phyloP scores from a whole-genome alignment of 2,888 invertebrate genomes.

The Cheilosia grossa region DNA sequence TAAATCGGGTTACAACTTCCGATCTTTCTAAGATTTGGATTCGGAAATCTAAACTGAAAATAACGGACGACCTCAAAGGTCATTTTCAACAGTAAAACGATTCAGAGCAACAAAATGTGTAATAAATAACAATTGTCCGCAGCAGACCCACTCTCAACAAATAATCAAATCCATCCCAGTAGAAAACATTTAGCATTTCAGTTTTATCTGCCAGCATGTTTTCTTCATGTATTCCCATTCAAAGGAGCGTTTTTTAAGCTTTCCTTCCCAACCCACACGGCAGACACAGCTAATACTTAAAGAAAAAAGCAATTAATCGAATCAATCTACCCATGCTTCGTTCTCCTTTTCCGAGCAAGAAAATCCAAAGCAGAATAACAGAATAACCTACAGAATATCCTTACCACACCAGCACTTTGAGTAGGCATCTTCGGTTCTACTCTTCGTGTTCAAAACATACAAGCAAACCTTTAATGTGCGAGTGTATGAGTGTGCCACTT shows the following conservation, averaged over 20 bases:
- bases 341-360: slow-evolving; percentile 8
- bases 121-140: background rate
- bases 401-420: background rate
- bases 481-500: background rate
- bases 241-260: slow-evolving; percentile 10
- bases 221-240: slow-evolving; percentile 53
- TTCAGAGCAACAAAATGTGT: too few relatives aligned
- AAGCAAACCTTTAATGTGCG: background rate
- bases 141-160: background rate
- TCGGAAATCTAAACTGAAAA: too few relatives aligned
- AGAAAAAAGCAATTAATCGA: slow-evolving; percentile 51
- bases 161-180: background rate
- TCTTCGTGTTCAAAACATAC: slow-evolving; percentile 15
- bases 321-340: slow-evolving; percentile 35
- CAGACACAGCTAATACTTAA: background rate
- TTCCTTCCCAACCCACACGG: slow-evolving; percentile 3
- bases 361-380: slow-evolving; percentile 15
- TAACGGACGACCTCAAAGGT: too few relatives aligned
- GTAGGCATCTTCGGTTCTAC: slow-evolving; percentile 10
- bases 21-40: too few relatives aligned
- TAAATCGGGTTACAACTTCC: too few relatives aligned
- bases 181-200: slow-evolving; percentile 37
- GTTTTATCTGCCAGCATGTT: background rate
- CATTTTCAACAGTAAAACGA: too few relatives aligned
- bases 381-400: slow-evolving; percentile 1